A percentile compares a stretch with the other conserved stretches of the same genome.
Evolutionary conservation across 2,113 vertebrate species (phyloP).

Genomic region (Tragelaphus imberbis): DNA sequence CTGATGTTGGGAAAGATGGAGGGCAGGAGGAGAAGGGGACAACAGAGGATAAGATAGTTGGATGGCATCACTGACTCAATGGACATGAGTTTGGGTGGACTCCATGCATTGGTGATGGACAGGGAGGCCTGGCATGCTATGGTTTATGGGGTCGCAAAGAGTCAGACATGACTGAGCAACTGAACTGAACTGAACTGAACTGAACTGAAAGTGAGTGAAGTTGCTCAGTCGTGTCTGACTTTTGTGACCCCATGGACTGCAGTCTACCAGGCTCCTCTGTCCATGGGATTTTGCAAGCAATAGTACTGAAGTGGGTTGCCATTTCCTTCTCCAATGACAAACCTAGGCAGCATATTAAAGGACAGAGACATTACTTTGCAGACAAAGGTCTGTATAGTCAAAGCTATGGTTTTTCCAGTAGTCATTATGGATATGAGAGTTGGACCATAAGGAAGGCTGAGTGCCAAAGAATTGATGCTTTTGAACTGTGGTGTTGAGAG

Average conservation of each 20-base stretch:
- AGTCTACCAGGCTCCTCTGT: neutral
- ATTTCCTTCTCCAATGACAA: neutral
- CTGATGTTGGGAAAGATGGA: too few species aligned
- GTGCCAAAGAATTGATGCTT: neutral
- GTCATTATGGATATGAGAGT: neutral
- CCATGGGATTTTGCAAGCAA: neutral
- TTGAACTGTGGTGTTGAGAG: neutral
- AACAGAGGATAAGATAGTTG: too few species aligned
- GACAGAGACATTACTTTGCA: neutral
- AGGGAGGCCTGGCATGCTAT: too few species aligned
- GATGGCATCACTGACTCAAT: too few species aligned
- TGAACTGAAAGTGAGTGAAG: neutral
- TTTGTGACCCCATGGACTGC: neutral
- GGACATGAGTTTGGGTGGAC: too few species aligned
- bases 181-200: too few species aligned
- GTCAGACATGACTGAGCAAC: too few species aligned
- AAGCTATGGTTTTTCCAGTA: neutral
- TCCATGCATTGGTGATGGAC: too few species aligned
- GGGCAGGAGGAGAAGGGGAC: too few species aligned
- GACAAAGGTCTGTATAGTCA: neutral
- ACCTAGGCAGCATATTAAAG: neutral
- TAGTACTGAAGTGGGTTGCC: neutral
- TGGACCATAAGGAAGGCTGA: neutral
- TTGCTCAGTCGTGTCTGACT: fast-evolving
- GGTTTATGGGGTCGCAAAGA: too few species aligned